Conservation (phyloP, 1,140 invertebrate genomes). For the Scaptomyza graminum region DNA sequence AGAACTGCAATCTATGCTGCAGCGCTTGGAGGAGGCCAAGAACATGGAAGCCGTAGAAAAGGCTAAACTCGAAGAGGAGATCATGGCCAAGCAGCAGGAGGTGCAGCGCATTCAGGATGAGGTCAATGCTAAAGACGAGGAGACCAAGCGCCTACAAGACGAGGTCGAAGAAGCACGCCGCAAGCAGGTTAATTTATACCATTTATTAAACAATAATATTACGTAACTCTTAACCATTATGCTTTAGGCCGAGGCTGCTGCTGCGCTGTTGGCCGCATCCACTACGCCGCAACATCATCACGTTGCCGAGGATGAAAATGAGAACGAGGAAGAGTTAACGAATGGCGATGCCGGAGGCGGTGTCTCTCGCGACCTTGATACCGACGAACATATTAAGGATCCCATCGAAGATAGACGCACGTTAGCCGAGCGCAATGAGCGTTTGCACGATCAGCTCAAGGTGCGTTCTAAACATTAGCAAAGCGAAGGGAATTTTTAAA, state of each 20-base stretch:
- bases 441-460: constrained; percentile 96
- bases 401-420: constrained; percentile 96
- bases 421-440: constrained; percentile 95
- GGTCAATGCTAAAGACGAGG: constrained; percentile 94
- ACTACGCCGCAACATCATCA: constrained; percentile 92
- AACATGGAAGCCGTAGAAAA: constrained; percentile 97
- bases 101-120: constrained; percentile 94
- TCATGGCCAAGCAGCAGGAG: constrained; percentile 93
- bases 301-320: constrained; percentile 90
- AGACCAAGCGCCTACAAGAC: constrained; percentile 94
- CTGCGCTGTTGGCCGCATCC: constrained; percentile 90
- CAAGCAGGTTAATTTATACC: constrained; percentile 85
- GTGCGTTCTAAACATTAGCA: constrained; percentile 84
- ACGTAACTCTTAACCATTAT: neutral
- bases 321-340: constrained; percentile 88
- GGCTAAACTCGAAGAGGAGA: constrained; percentile 95
- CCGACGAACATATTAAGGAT: constrained; percentile 94
- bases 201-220: too few species aligned
- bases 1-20: constrained; percentile 94
- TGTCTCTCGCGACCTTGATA: constrained; percentile 91
- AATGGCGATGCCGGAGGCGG: constrained; percentile 89
- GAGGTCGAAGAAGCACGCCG: constrained; percentile 93
- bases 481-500: too few species aligned
- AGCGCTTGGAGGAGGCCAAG: constrained; percentile 93
- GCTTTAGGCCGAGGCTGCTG: constrained; percentile 89